These are phyloP conservation scores for Platerodrilus igneus DNA, from an alignment of 2,888 invertebrate species.

Conservation along the genomic window DNA sequence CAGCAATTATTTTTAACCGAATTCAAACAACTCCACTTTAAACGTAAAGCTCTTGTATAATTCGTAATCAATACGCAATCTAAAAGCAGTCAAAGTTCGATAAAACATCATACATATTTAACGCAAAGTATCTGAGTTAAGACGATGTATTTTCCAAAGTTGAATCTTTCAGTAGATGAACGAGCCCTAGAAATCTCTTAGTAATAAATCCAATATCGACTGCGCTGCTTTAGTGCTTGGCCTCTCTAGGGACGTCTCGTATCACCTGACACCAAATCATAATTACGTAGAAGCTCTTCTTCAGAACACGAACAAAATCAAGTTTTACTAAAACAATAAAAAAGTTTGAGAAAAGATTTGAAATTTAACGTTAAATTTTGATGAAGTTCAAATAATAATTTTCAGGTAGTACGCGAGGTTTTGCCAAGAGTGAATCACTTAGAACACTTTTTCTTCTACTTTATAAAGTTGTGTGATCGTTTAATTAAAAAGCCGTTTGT, in stretches of 20 bases:
- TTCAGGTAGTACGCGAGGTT: not conserved
- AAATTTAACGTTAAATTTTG: slow-evolving; percentile 22
- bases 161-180: slow-evolving; percentile 25
- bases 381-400: not conserved
- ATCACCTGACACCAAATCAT: slow-evolving; percentile 42
- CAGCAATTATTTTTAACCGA: no score
- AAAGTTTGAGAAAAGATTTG: slow-evolving; percentile 35
- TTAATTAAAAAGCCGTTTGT: slow-evolving; percentile 3
- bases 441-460: no score
- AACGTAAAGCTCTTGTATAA: slow-evolving; percentile 11
- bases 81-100: slow-evolving; percentile 24
- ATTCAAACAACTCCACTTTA: no score
- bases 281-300: slow-evolving; percentile 32
- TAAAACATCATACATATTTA: slow-evolving; percentile 24
- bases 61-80: slow-evolving; percentile 20
- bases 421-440: no score
- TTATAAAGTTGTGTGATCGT: no score
- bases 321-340: slow-evolving; percentile 30
- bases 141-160: slow-evolving; percentile 25
- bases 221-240: slow-evolving; percentile 36
- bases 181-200: slow-evolving; percentile 25
- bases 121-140: slow-evolving; percentile 24
- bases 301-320: slow-evolving; percentile 23
- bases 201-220: slow-evolving; percentile 39
- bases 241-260: slow-evolving; percentile 35